Base-by-base conservation (phyloP, 2,797 vertebrate genomes). In the Sebastes taczanowskii region DNA sequence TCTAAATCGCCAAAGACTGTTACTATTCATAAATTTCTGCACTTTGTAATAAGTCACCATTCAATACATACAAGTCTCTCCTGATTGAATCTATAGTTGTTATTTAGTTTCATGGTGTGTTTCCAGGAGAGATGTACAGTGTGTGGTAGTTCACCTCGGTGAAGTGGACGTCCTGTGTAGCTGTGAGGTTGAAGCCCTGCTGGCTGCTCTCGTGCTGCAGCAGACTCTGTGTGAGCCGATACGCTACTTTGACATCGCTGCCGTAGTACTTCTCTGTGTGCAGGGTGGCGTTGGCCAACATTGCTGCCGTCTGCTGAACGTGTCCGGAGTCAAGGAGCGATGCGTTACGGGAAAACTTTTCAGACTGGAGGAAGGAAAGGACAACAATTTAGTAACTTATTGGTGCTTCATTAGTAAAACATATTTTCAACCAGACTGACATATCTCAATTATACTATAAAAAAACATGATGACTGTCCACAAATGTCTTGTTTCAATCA, bases 81-180 rank as follows among this genome's bases (percentile, higher is more conserved):
- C 38, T 42, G 38, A 42, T 42, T 42, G 38, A 42, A 42, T 42
- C 13, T 42, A 42, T 16, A 42, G 38, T 42, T 42, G 38, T 42
- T 42, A 42, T 42, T 42, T 27, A 11, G 10, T 35, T 55, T 52
- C n/a, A 2, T 16, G 20, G 23, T 49, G 49, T 29, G 52, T 23
- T 18, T 30, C 16, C 42, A 30, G 16, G 18, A 9, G 27, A 18
- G 63, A 16, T 38, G 10, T n/a, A 30, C 56, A 23, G 63, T 2
- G 0, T 25, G 56, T 30, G 60, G 11, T 5, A 1, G 22, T 4
- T 84, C 87, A 99, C 98, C 98, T 99, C 97, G 0, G 97, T 99
- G 93, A 99, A 99, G 90, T 97, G 96, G 65, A 98, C 96, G 0
- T 99, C 98, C 94, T 99, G 98, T 0, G 98, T 99, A 62, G 98